Base-by-base conservation (phyloP, 2,888 invertebrate genomes). In the Epirrhoe alternata region DNA sequence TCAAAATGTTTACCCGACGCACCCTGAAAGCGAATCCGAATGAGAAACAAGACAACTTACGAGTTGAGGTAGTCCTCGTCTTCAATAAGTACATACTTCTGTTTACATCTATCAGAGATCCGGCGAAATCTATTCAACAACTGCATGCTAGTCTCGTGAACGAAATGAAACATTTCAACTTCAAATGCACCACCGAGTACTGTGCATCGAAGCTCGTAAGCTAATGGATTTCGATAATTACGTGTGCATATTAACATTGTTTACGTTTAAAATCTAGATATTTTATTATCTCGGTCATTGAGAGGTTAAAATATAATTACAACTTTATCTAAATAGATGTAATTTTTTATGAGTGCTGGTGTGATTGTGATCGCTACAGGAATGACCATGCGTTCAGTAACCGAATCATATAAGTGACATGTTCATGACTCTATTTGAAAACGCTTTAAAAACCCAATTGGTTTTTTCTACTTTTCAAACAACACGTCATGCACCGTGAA, bases 161-260 rank as follows among this genome's bases (percentile, higher is more conserved):
- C 35, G 30, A 60, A 64, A 16, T 66, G 59, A 53, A 73, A 71
- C 70, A 70, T 71, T 16, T 16, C 51, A 47, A 42, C 38, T 12
- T 12, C 12, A 42, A 42, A 42, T 42, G 38, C 38, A 42, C 38
- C 5, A 12, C 12, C 12, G 12, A 52, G 55, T 61, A 51, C 16
- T 30, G 24, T 24, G 24, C 42, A 64, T 49, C 52, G 54, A 59
- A 65, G 54, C 62, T 60, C 50, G 54, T 55, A 56, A 33, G 56
- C 55, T 69, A 65, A 63, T 65, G 62, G 49, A 62, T 69, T 67
- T 61, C 16, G 65, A 55, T 71, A 68, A 93, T 30, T 64, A 64
- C 94, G 92, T 38, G 84, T 69, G 66, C 75, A 65, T 55, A 75
- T 45, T 83, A 75, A 87, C 56, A 68, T 58, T 70, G 71, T 71